These are phyloP conservation scores for Oxyscelio sp. DNA, from an alignment of 2,888 invertebrate genomes.

Conservation along the genomic window DNA sequence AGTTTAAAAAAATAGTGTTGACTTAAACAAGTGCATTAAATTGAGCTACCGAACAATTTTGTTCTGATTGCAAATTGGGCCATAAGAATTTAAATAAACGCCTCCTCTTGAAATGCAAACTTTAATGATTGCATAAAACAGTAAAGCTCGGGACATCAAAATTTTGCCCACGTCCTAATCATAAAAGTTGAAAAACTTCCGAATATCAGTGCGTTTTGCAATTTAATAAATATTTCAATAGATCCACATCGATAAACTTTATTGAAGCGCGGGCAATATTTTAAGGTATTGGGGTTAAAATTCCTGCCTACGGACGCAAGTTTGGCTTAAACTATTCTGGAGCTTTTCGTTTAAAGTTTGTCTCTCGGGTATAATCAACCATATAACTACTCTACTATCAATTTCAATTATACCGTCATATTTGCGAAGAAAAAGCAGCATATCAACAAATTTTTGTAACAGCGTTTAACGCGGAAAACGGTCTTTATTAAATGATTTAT, in stretches of 20 bases:
- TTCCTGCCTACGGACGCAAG: constrained; percentile 47
- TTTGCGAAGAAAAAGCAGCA: constrained; percentile 52
- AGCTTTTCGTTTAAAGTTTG: constrained; percentile 47
- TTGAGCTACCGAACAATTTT: too few relatives aligned
- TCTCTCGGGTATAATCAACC: constrained; percentile 64
- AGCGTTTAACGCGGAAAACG: constrained; percentile 25
- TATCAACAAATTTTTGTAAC: constrained; percentile 62
- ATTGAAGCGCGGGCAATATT: constrained; percentile 37
- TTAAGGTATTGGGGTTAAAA: constrained; percentile 55
- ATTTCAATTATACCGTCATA: constrained; percentile 65
- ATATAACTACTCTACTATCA: constrained; percentile 59
- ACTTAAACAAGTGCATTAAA: too few relatives aligned
- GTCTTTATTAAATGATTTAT: constrained; percentile 62
- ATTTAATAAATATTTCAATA: constrained; percentile 60
- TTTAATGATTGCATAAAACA: constrained; percentile 5
- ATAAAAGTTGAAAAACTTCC: constrained; percentile 35
- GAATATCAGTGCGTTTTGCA: constrained; percentile 35
- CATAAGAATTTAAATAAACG: not conserved
- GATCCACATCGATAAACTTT: constrained; percentile 41
- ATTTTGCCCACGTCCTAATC: constrained; percentile 6
- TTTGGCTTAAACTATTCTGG: constrained; percentile 18
- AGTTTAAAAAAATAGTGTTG: too few relatives aligned
- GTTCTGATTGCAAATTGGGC: too few relatives aligned
- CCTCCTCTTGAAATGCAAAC: not conserved
- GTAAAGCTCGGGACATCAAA: not conserved